A percentile compares a stretch with the other conserved stretches of the same genome.
phyloP scores from a whole-genome alignment of 2,797 vertebrate species.

The Myotis planiceps region DNA sequence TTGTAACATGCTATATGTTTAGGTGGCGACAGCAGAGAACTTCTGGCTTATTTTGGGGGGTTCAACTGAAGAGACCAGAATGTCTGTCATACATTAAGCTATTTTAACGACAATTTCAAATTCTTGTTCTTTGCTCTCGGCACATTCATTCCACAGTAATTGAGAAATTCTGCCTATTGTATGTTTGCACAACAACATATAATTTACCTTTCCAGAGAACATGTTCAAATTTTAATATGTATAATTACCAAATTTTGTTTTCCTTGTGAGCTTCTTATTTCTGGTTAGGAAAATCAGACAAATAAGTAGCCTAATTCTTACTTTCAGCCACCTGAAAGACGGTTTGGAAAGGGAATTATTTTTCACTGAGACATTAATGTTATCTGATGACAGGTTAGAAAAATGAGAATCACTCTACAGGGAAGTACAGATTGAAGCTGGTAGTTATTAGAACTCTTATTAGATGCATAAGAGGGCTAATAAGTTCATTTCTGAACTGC shows the following conservation, averaged over 20 bases:
- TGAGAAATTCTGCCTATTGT: slow-evolving; percentile 73
- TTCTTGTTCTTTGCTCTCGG: slow-evolving; percentile 44
- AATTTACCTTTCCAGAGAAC: slow-evolving; percentile 76
- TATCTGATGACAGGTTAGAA: slow-evolving; percentile 69
- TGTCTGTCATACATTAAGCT: slow-evolving; percentile 6
- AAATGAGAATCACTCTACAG: slow-evolving; percentile 46
- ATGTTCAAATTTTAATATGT: slow-evolving; percentile 71
- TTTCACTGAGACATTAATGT: slow-evolving; percentile 63
- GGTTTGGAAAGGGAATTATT: slow-evolving; percentile 68
- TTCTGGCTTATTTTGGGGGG: slow-evolving; percentile 45
- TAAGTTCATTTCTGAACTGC: slow-evolving; percentile 45
- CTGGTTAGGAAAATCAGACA: slow-evolving; percentile 72
- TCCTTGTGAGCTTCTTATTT: slow-evolving; percentile 64
- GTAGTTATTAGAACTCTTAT: slow-evolving; percentile 44
- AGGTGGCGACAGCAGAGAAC: background rate
- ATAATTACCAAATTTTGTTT: slow-evolving; percentile 79
- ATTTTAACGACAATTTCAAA: slow-evolving; percentile 54
- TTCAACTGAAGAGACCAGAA: slow-evolving; percentile 37
- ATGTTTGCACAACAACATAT: slow-evolving; percentile 68
- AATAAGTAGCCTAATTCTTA: slow-evolving; percentile 70
- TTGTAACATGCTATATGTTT: background rate
- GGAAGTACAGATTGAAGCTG: slow-evolving; percentile 53
- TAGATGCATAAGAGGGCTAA: slow-evolving; percentile 36
- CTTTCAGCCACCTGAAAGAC: slow-evolving; percentile 51
- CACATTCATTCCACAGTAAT: slow-evolving; percentile 60